phyloP scores from a whole-genome alignment of 2,113 vertebrate genomes.

The Coptodon bakossiorum region DNA sequence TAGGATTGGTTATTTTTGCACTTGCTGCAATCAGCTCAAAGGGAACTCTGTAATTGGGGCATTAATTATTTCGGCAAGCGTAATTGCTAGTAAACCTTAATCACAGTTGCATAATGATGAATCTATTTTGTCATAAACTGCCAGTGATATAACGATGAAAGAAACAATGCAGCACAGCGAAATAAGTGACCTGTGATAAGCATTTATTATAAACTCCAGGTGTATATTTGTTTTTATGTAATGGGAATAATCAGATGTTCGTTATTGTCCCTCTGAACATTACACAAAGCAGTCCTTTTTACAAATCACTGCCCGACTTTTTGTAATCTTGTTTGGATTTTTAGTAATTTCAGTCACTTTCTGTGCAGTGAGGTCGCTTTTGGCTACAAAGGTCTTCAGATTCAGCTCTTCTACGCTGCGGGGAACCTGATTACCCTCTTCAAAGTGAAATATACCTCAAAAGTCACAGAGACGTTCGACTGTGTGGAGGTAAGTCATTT shows the following conservation, averaged over 20 bases:
- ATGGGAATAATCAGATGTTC: background rate
- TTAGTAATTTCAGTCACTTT: background rate
- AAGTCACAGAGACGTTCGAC: slow-evolving; percentile 90
- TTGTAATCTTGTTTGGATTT: background rate
- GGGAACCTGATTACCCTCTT: slow-evolving; percentile 93
- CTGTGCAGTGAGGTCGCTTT: slow-evolving; percentile 89
- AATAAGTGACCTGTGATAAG: slow-evolving; percentile 1
- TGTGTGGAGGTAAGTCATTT: slow-evolving; percentile 85
- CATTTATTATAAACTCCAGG: background rate
- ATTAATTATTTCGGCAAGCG: slow-evolving; percentile 62
- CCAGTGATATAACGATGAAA: slow-evolving; percentile 3
- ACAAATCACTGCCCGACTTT: background rate
- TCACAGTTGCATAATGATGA: slow-evolving; percentile 62
- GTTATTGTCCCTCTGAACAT: background rate
- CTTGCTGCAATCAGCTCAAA: slow-evolving; percentile 62
- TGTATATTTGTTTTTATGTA: background rate
- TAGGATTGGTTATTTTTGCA: slow-evolving; percentile 58
- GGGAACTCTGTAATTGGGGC: slow-evolving; percentile 58
- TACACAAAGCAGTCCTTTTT: background rate
- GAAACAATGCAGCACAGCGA: slow-evolving; percentile 21
- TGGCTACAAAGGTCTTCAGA: slow-evolving; percentile 97
- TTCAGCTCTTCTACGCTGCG: slow-evolving; percentile 89
- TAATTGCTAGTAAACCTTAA: slow-evolving; percentile 60
- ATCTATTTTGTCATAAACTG: slow-evolving; percentile 38
- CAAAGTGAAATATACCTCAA: slow-evolving; percentile 87